Base-by-base conservation (phyloP, 2,113 vertebrate species). In the Zapus hudsonius region DNA sequence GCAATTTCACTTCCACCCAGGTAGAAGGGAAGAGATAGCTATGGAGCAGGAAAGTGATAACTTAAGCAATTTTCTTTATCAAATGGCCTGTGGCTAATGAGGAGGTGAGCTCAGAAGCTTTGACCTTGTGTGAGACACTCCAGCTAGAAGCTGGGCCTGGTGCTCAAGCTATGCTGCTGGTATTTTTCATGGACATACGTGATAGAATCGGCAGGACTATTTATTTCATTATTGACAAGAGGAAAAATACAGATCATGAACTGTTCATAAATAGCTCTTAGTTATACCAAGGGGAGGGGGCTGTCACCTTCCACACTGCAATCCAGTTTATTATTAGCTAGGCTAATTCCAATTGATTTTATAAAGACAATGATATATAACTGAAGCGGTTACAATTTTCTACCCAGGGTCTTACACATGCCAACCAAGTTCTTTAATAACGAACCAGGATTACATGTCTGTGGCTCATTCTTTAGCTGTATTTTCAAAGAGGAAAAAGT, bases 361-460 rank as follows among this genome's bases (percentile, higher is more conserved):
- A 80, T 83, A 33, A 91, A n/a, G 7, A 61, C 44, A 8, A 47
- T 52, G 2, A 64, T 19, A 61, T 31, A 1, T 31, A 91, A 84
- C n/a, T 13, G 55, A 87, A 47, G 16, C 52, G 44, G 13, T 57
- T 52, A 2, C 52, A 52, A 15, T 52, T 52, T 52, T 15, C 16
- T 52, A 52, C 52, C 12, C 2, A 52, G 52, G 52, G 16, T 52
- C 11, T 52, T n/a, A n/a, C n/a, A n/a, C n/a, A n/a, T n/a, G n/a
- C n/a, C 38, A 55, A 87, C n/a, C 87, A 83, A 84, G 93, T 16
- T 67, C 61, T 86, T n/a, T n/a, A n/a, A n/a, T n/a, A n/a, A n/a
- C n/a, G 82, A 96, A 64, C 16, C 31, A 74, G 64, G 36, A 76
- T 47, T 69, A 72, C 13, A 57, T 38, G 55, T 64, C 64, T 79